phyloP scores from a whole-genome alignment of 2,888 invertebrate genomes.

The Mythimna vitellina region DNA sequence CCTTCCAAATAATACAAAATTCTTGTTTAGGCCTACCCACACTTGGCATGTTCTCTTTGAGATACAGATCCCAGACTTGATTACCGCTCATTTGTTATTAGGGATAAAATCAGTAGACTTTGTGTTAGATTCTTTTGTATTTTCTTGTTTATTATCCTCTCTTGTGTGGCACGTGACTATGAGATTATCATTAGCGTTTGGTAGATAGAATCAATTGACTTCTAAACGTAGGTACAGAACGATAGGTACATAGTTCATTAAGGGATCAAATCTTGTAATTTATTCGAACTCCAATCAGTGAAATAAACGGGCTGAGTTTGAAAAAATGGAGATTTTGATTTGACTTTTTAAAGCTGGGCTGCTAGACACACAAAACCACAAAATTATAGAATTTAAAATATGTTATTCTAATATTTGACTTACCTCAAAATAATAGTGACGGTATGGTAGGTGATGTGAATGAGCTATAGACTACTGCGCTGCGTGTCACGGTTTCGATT shows the following conservation, averaged over 20 bases:
- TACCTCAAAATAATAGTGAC: no score
- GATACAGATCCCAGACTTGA: conserved; percentile 44
- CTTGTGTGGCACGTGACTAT: conserved; percentile 39
- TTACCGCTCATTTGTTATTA: conserved; percentile 54
- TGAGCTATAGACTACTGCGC: no score
- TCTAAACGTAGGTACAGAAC: background rate
- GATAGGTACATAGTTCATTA: conserved; percentile 4
- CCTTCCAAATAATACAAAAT: background rate
- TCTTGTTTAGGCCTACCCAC: background rate
- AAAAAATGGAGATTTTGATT: background rate
- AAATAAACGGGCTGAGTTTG: background rate
- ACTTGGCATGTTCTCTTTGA: conserved; percentile 29
- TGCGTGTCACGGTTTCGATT: no score
- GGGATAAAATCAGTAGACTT: conserved; percentile 44
- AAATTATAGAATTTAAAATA: background rate
- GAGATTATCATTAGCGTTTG: conserved; percentile 45
- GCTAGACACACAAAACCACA: background rate
- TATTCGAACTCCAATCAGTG: conserved; percentile 7
- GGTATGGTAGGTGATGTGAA: no score
- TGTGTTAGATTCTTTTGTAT: conserved; percentile 41
- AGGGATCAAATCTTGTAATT: conserved; percentile 7
- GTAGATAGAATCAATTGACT: conserved; percentile 35
- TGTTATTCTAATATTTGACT: background rate
- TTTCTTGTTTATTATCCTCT: conserved; percentile 41
- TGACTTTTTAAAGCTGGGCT: background rate